Percentiles rank a stretch among this genome's conserved stretches.
Evolutionary conservation across 2,888 invertebrate genomes (phyloP).

Genomic region (Nematopogon swammerdamellus): DNA sequence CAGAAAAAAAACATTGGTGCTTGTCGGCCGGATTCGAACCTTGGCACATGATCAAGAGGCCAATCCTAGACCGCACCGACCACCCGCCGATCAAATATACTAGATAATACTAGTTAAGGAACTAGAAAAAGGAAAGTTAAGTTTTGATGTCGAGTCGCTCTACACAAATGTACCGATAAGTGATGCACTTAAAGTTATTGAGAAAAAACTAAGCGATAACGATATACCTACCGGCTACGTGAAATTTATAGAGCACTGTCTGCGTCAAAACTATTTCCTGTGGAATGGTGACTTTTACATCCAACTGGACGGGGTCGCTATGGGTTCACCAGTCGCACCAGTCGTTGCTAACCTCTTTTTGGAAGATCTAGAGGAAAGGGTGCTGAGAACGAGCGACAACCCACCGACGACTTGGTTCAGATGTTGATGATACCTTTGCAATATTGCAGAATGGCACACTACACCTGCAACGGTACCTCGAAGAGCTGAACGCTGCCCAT

Average conservation of each 20-base stretch:
- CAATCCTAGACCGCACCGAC: too few relatives aligned
- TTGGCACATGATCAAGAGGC: too few relatives aligned
- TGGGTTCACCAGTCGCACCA: background rate
- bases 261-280: background rate
- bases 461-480: background rate
- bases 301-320: background rate
- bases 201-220: background rate
- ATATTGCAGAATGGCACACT: background rate
- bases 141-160: background rate
- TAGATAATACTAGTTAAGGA: too few relatives aligned
- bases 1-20: too few relatives aligned
- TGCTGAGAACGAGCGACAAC: background rate
- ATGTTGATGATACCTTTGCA: background rate
- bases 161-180: background rate
- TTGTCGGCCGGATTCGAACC: too few relatives aligned
- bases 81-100: too few relatives aligned
- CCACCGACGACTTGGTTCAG: background rate
- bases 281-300: background rate
- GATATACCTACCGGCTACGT: background rate
- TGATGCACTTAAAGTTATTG: background rate
- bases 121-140: too few relatives aligned
- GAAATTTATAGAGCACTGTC: background rate
- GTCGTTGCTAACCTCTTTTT: background rate
- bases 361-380: background rate
- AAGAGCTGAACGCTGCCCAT: background rate